Percentiles rank a stretch among this genome's conserved stretches.
These are phyloP conservation scores for Muscidifurax raptorellus DNA, from an alignment of 1,140 invertebrate species.

Conservation along the genomic window DNA sequence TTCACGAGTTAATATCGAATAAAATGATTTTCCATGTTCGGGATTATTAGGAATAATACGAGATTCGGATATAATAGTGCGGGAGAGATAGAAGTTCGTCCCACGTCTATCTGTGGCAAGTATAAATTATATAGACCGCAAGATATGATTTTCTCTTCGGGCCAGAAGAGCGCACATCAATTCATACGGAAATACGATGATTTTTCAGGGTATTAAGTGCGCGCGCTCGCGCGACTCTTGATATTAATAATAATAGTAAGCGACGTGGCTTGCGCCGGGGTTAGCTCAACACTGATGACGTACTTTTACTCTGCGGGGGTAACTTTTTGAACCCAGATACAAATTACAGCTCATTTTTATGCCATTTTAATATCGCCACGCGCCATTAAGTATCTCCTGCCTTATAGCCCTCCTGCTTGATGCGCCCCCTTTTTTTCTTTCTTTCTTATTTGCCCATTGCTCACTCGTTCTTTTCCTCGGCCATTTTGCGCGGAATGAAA, in stretches of 20 bases:
- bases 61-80: constrained; percentile 5
- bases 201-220: constrained; percentile 69
- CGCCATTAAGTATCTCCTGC: constrained; percentile 74
- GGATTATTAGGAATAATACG: constrained; percentile 35
- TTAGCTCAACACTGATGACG: constrained; percentile 40
- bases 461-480: constrained; percentile 10
- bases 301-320: constrained; percentile 44
- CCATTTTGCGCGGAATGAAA: constrained; percentile 61
- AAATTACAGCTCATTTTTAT: constrained; percentile 76
- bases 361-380: constrained; percentile 75
- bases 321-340: constrained; percentile 71
- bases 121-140: constrained; percentile 42
- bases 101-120: constrained; percentile 27
- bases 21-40: not conserved
- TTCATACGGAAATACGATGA: constrained; percentile 66
- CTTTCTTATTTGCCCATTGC: constrained; percentile 40
- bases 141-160: constrained; percentile 45
- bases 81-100: not conserved
- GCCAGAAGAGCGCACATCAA: constrained; percentile 42
- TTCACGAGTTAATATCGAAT: constrained; percentile 2
- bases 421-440: constrained; percentile 28
- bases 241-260: constrained; percentile 70
- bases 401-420: constrained; percentile 57
- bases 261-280: constrained; percentile 44
- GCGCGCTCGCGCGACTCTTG: constrained; percentile 64